Conservation (phyloP, 2,888 invertebrate genomes). For the Temnothorax ravouxi region DNA sequence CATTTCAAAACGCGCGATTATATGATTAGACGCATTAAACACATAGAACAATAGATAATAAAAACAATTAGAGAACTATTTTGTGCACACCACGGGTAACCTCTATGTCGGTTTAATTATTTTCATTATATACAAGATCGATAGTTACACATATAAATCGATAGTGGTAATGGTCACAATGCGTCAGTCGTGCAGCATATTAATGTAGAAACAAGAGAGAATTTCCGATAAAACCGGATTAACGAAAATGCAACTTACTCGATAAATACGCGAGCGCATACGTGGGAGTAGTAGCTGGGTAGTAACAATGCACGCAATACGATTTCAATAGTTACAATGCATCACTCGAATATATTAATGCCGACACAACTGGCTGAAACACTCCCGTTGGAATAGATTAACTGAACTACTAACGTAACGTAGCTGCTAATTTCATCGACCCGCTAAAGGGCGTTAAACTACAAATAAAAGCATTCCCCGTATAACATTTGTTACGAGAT, state of each 20-base stretch:
- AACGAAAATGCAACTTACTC: slow-evolving; percentile 56
- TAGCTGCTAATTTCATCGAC: slow-evolving; percentile 35
- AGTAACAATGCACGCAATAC: slow-evolving; percentile 36
- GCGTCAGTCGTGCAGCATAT: slow-evolving; percentile 41
- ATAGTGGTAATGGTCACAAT: slow-evolving; percentile 37
- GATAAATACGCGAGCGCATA: slow-evolving; percentile 37
- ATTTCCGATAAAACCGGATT: slow-evolving; percentile 42
- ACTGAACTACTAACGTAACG: slow-evolving; percentile 13
- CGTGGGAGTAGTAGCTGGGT: slow-evolving; percentile 5
- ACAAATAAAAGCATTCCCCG: not conserved
- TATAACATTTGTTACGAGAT: slow-evolving; percentile 4
- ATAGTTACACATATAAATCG: slow-evolving; percentile 21
- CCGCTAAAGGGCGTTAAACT: slow-evolving; percentile 6
- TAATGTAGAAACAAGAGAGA: slow-evolving; percentile 47
- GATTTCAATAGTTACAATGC: slow-evolving; percentile 47
- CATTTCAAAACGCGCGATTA: slow-evolving; percentile 4
- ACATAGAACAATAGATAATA: not conserved
- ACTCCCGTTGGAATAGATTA: slow-evolving; percentile 31
- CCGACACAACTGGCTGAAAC: slow-evolving; percentile 16
- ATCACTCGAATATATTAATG: slow-evolving; percentile 53
- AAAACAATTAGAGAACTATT: slow-evolving; percentile 8
- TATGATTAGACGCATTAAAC: not conserved
- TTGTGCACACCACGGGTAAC: not conserved
- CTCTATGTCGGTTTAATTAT: slow-evolving; percentile 31
- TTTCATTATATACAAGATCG: slow-evolving; percentile 14